Percentiles rank a stretch among this genome's conserved stretches.
These are phyloP conservation scores for Eublepharis macularius DNA, from an alignment of 2,113 vertebrate species.

Conservation along the genomic window DNA sequence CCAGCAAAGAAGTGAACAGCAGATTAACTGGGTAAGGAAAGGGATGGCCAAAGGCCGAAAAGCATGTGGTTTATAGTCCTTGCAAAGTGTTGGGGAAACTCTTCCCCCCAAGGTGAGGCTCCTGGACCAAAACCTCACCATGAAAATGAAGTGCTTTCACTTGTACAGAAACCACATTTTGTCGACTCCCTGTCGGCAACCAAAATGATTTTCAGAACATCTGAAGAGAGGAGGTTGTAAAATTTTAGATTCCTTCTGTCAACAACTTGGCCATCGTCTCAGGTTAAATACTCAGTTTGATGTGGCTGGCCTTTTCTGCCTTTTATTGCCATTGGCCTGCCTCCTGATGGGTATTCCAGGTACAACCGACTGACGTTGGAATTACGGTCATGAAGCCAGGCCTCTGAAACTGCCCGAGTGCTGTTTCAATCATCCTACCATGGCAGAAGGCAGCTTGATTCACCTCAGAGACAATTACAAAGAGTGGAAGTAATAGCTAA, in stretches of 20 bases:
- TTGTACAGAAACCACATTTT: conserved; percentile 14
- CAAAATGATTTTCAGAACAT: conserved; percentile 11
- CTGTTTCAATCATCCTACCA: conserved; percentile 4
- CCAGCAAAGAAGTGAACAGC: not conserved
- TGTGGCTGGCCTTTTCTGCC: conserved; percentile 7
- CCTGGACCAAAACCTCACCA: not conserved
- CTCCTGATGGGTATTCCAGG: conserved; percentile 44
- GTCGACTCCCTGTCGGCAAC: conserved; percentile 39
- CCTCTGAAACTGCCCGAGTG: conserved; percentile 29
- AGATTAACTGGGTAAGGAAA: conserved; percentile 1
- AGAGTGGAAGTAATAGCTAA: conserved; percentile 21
- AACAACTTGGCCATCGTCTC: conserved; percentile 34
- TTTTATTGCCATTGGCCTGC: conserved; percentile 1
- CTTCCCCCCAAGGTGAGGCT: not conserved
- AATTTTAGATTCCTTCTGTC: conserved; percentile 43
- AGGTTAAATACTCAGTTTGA: conserved; percentile 11
- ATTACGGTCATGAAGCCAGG: conserved; percentile 3
- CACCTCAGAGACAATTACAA: conserved; percentile 4
- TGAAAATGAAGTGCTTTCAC: not conserved
- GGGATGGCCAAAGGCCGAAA: conserved; percentile 10
- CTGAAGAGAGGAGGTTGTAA: conserved; percentile 36
- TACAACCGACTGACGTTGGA: not conserved
- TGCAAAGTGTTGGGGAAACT: not conserved
- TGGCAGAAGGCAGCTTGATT: not conserved
- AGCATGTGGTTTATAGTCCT: not conserved